Evolutionary conservation across 2,888 invertebrate genomes (phyloP), one percentile per base, ranked within the genome.

Genomic region (Plusia festucae): DNA sequence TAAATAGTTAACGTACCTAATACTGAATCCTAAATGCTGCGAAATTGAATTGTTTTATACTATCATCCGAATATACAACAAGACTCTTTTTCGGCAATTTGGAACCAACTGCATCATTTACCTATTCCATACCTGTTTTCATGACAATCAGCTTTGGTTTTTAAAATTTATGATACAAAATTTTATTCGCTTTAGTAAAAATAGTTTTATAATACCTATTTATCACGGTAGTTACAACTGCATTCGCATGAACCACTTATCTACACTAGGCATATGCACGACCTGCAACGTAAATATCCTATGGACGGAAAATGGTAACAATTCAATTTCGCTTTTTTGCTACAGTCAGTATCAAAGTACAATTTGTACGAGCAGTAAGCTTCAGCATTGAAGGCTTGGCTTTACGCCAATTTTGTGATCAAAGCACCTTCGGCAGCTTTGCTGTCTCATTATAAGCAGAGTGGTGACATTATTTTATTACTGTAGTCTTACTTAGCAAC

Each of bases 241-340:
- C 87, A 92, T 91, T 91, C 89, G 91, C 91, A 91, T 91, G 90
- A 85, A 82, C 86, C 90, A 90, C 91, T 85, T 89, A 87, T 86
- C 86, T 85, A 81, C 72, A 79, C 72, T 89, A 89, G 88, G 85
- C 85, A 86, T 86, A 81, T 92, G 93, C 93, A 94, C 93, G 93
- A 90, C 85, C 82, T 84, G 88, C 89, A 87, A 88, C 84, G 82
- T 81, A 85, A 91, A 90, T 90, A 88, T 93, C 93, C 91, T 88
- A 87, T 84, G 85, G 92, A 93, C 91, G 91, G 92, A 92, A 89
- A 88, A 89, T 88, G 91, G 90, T 90, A 93, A 94, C 94, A 94
- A 94, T 94, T 94, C 94, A 94, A 94, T 94, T 94, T 94, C 94
- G 94, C 93, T 93, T 94, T 91, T 92, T 93, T 90, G 93, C 93